phyloP scores from a whole-genome alignment of 2,888 invertebrate genomes.

The Polydrusus pterygomalis region DNA sequence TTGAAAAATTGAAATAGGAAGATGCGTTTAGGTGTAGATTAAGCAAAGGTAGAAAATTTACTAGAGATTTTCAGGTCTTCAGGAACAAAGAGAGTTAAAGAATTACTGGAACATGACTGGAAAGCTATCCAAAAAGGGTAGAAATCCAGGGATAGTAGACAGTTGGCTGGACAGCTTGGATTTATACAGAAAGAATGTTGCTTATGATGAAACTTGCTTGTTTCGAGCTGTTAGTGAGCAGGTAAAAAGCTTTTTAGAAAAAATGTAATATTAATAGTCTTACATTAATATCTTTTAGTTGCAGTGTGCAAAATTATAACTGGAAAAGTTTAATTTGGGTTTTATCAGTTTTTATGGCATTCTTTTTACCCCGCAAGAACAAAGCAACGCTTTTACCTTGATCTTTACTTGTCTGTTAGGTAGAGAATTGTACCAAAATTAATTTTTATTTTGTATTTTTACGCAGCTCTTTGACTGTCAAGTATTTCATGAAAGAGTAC shows the following conservation, averaged over 20 bases:
- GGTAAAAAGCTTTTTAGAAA: slow-evolving; percentile 67
- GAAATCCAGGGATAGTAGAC: slow-evolving; percentile 75
- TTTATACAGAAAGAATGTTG: slow-evolving; percentile 90
- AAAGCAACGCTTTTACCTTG: too few species aligned
- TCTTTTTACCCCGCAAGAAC: too few species aligned
- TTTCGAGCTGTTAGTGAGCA: slow-evolving; percentile 94
- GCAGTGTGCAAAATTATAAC: too few species aligned
- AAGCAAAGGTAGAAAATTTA: too few species aligned
- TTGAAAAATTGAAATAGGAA: neutral
- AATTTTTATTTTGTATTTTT: neutral
- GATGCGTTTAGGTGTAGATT: too few species aligned
- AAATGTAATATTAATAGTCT: too few species aligned
- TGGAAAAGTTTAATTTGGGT: too few species aligned
- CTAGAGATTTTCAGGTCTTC: too few species aligned
- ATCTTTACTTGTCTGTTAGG: too few species aligned
- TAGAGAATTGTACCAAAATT: neutral
- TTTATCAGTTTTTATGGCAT: too few species aligned
- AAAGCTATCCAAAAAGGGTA: slow-evolving; percentile 63
- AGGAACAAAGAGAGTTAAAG: neutral
- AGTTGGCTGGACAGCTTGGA: slow-evolving; percentile 87
- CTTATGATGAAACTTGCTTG: slow-evolving; percentile 90
- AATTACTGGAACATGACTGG: slow-evolving; percentile 29
- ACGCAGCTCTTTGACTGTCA: slow-evolving; percentile 77
- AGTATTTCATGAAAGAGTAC: slow-evolving; percentile 83
- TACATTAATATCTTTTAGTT: too few species aligned